These are phyloP conservation scores for Norana najaformis DNA, from an alignment of 2,888 invertebrate species.

Conservation along the genomic window DNA sequence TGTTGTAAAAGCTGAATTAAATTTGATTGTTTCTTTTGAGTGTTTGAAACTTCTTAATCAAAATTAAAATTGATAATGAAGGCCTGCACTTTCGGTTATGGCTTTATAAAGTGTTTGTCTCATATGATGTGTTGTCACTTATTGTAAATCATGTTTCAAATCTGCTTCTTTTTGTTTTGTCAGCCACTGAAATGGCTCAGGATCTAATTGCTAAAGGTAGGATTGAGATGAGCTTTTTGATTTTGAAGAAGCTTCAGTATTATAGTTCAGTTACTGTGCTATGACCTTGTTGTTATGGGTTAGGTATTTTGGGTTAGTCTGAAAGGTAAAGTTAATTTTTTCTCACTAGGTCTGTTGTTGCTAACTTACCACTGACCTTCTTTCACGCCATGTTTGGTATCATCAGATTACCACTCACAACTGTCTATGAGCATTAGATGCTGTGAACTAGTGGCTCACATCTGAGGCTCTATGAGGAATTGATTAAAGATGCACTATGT, in stretches of 20 bases:
- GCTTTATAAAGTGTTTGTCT: background rate
- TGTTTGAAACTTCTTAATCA: background rate
- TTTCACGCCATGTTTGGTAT: background rate
- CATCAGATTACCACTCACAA: background rate
- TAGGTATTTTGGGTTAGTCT: background rate
- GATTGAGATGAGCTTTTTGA: background rate
- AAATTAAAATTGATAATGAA: background rate
- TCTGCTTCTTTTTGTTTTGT: background rate
- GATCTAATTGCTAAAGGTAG: conserved; percentile 20
- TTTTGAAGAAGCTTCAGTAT: background rate
- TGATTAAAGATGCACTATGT: too few relatives aligned
- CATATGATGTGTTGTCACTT: background rate
- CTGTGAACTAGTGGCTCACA: background rate
- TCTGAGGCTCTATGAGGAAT: background rate
- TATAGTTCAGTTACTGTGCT: background rate
- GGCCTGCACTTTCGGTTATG: background rate
- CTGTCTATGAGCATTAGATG: background rate
- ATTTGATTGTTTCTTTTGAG: background rate
- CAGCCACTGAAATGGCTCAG: conserved; percentile 18
- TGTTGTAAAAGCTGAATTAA: background rate
- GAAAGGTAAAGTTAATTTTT: background rate
- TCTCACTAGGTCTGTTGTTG: background rate
- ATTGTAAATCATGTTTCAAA: background rate
- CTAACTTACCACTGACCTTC: background rate
- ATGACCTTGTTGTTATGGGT: background rate